Evolutionary conservation across 2,113 vertebrate genomes (phyloP).

Genomic region (Dipodomys merriami): DNA sequence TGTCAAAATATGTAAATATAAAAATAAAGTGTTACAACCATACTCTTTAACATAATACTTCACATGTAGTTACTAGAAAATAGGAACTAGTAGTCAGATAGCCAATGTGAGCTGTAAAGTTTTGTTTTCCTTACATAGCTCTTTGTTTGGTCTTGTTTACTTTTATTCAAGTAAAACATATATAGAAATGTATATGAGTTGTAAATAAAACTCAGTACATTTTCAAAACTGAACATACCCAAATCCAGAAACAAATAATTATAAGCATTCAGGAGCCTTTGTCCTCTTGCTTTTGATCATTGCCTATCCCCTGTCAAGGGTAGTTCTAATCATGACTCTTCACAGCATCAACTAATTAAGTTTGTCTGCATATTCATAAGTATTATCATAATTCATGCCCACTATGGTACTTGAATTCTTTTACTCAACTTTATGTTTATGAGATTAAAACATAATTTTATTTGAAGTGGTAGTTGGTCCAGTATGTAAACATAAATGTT

Average conservation of each 20-base stretch:
- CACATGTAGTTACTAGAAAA: not conserved
- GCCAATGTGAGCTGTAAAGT: not conserved
- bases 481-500: not conserved
- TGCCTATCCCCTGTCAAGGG: not conserved
- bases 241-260: not conserved
- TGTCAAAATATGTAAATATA: not conserved
- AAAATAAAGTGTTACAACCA: not conserved
- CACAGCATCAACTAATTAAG: constrained; percentile 30
- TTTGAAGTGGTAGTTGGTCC: constrained; percentile 21
- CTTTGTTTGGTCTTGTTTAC: not conserved
- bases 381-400: not conserved
- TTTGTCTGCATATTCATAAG: not conserved
- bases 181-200: not conserved
- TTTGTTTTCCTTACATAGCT: not conserved
- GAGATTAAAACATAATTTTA: constrained; percentile 39
- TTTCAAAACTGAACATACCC: not conserved
- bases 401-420: constrained; percentile 5
- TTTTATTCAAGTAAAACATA: not conserved
- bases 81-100: not conserved
- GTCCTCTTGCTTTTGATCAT: not conserved
- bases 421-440: not conserved
- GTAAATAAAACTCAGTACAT: not conserved
- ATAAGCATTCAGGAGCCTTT: not conserved
- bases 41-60: not conserved
- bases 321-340: not conserved